These are phyloP conservation scores for Scomber colias DNA, from an alignment of 2,113 vertebrate genomes.

Conservation along the genomic window DNA sequence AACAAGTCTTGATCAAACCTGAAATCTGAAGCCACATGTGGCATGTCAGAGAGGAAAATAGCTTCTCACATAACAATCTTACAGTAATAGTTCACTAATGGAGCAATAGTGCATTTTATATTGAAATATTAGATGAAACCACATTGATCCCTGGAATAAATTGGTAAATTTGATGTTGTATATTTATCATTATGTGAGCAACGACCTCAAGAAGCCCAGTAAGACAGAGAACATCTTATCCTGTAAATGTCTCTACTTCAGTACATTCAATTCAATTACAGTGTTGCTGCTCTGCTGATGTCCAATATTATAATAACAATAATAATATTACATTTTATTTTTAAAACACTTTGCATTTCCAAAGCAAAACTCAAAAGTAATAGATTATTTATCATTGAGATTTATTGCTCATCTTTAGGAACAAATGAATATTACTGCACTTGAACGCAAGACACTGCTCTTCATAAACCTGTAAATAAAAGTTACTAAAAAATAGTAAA, in stretches of 20 bases:
- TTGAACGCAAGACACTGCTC: no score
- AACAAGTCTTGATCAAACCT: slow-evolving; percentile 3
- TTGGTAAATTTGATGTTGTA: not conserved
- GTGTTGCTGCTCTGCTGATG: not conserved
- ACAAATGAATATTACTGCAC: not conserved
- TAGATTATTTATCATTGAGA: not conserved
- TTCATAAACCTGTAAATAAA: no score
- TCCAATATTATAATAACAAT: not conserved
- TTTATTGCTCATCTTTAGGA: not conserved
- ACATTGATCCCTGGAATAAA: not conserved
- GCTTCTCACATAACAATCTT: not conserved
- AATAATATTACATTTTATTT: no score
- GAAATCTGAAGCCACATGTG: slow-evolving; percentile 6
- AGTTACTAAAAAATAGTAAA: no score
- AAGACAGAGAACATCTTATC: not conserved
- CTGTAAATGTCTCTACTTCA: not conserved
- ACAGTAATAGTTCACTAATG: not conserved
- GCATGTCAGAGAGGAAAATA: not conserved
- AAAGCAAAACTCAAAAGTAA: no score
- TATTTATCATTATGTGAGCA: not conserved
- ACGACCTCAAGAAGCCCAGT: not conserved
- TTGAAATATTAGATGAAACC: not conserved
- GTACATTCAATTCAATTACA: no score
- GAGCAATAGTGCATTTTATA: slow-evolving; percentile 7
- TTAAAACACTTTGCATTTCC: no score